Conservation (phyloP, 2,797 vertebrate genomes). For the Rhinichthys osculus region DNA sequence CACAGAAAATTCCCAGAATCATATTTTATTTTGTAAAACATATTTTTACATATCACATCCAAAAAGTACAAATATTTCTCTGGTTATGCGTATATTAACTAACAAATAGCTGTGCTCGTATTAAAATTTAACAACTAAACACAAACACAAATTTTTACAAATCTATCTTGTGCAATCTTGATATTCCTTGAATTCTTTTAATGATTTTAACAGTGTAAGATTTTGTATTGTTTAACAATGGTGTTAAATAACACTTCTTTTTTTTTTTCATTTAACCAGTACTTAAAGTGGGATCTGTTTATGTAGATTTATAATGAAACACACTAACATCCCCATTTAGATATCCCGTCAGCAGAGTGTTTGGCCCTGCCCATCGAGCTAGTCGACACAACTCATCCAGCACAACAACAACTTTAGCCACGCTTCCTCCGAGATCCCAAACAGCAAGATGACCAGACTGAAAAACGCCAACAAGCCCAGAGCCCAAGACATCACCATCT, state of each 20-base stretch:
- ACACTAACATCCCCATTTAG: conserved; percentile 61
- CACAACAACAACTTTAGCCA: conserved; percentile 28
- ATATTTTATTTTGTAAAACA: conserved; percentile 24
- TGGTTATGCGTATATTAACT: neutral
- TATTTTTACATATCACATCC: conserved; percentile 9
- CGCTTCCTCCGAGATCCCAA: conserved; percentile 50
- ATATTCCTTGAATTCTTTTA: neutral
- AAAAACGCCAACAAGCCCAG: conserved; percentile 45
- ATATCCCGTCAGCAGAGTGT: conserved; percentile 60
- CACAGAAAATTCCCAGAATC: neutral
- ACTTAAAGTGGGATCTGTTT: neutral
- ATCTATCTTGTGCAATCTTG: neutral
- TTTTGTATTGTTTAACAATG: neutral
- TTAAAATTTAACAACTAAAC: neutral
- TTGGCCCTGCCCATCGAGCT: conserved; percentile 61
- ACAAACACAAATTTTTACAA: neutral
- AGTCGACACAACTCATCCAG: conserved; percentile 48
- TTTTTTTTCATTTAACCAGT: neutral
- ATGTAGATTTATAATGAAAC: conserved; percentile 55
- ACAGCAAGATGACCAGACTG: conserved; percentile 49
- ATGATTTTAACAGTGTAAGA: neutral
- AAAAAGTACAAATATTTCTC: neutral
- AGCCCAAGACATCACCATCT: conserved; percentile 55
- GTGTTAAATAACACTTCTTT: neutral
- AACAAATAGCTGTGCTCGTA: neutral